A percentile compares a stretch with the other conserved stretches of the same genome.
These are phyloP conservation scores for Apamea monoglypha DNA, from an alignment of 2,888 invertebrate species.

Conservation along the genomic window DNA sequence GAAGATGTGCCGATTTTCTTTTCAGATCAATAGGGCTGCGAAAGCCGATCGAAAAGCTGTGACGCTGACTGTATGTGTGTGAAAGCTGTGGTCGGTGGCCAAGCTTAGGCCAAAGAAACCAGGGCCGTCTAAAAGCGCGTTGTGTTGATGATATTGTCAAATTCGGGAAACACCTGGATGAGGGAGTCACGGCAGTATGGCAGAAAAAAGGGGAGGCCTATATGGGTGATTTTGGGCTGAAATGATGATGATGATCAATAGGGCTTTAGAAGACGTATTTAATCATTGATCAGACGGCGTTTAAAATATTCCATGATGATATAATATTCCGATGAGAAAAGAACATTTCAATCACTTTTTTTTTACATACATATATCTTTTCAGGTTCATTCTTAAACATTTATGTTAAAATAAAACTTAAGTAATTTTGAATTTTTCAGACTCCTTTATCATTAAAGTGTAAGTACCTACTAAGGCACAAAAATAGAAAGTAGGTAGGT, in stretches of 20 bases:
- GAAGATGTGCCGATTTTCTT: constrained; percentile 10
- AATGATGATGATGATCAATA: not conserved
- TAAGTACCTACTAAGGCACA: not conserved
- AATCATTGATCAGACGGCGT: not conserved
- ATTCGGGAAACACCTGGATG: too few relatives aligned
- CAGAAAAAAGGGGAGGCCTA: too few relatives aligned
- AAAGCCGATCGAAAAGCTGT: too few relatives aligned
- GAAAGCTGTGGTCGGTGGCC: too few relatives aligned
- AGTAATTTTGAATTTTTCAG: not conserved
- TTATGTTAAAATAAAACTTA: not conserved
- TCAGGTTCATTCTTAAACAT: not conserved
- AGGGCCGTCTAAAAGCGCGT: too few relatives aligned
- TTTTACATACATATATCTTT: not conserved
- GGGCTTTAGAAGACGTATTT: not conserved
- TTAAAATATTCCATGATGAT: not conserved
- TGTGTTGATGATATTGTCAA: too few relatives aligned
- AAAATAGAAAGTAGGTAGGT: not conserved
- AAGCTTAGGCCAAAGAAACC: too few relatives aligned
- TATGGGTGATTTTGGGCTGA: too few relatives aligned
- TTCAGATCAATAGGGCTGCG: not conserved
- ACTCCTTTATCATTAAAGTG: not conserved
- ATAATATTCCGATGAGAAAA: not conserved
- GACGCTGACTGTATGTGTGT: too few relatives aligned
- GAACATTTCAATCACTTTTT: not conserved
- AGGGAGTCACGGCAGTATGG: too few relatives aligned